Evolutionary conservation across 2,888 invertebrate species (phyloP).

Genomic region (Melinaea marsaeus): DNA sequence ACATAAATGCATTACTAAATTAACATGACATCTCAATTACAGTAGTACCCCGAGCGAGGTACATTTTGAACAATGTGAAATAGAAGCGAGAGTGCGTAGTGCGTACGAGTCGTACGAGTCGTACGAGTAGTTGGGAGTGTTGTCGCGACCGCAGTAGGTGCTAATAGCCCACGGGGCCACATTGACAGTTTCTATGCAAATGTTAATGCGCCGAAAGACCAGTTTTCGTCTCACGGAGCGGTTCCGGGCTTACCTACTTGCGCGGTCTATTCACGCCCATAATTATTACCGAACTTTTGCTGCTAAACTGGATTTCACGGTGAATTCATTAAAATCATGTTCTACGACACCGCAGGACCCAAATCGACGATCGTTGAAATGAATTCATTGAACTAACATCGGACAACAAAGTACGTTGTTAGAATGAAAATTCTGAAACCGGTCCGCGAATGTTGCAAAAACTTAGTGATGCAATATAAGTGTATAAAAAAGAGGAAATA

Average conservation of each 20-base stretch:
- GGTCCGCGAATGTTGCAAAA: constrained; percentile 41
- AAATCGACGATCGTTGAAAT: constrained; percentile 23
- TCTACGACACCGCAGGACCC: constrained; percentile 27
- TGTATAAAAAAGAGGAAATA: constrained; percentile 63
- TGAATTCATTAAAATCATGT: constrained; percentile 43
- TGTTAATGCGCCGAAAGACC: constrained; percentile 71
- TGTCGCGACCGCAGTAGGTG: constrained; percentile 49
- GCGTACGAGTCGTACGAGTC: neutral
- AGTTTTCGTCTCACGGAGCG: constrained; percentile 65
- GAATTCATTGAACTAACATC: constrained; percentile 21
- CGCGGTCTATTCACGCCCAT: constrained; percentile 63
- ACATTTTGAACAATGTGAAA: neutral
- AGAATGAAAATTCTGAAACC: constrained; percentile 35
- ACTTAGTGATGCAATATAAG: constrained; percentile 66
- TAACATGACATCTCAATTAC: constrained; percentile 7
- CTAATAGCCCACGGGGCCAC: constrained; percentile 67
- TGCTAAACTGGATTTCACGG: constrained; percentile 55
- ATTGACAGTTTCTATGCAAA: constrained; percentile 78
- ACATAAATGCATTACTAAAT: neutral
- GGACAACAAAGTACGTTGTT: constrained; percentile 15
- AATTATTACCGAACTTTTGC: constrained; percentile 52
- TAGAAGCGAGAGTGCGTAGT: constrained; percentile 2
- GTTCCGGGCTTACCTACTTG: constrained; percentile 70
- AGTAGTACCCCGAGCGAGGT: neutral
- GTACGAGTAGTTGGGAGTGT: neutral